Percentiles rank a stretch among this genome's conserved stretches.
Evolutionary conservation across 2,888 invertebrate species (phyloP).

Genomic region (Rapana venosa): DNA sequence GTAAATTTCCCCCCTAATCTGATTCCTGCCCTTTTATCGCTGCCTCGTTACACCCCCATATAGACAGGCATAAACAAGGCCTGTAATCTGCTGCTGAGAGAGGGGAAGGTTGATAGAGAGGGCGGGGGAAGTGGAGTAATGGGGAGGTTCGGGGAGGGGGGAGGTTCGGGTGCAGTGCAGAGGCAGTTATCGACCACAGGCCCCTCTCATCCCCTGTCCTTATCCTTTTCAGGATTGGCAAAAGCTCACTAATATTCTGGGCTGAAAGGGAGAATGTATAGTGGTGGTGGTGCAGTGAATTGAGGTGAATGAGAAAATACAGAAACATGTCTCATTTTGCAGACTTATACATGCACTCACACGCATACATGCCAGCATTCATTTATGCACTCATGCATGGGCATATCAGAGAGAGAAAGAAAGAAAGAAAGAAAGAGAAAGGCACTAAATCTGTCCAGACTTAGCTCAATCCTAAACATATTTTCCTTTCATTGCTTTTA

Average conservation of each 20-base stretch:
- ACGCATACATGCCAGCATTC: no score
- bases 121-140: neutral
- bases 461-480: no score
- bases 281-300: no score
- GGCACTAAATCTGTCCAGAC: no score
- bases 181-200: neutral
- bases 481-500: no score
- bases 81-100: slow-evolving; percentile 12
- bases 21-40: slow-evolving; percentile 40
- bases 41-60: slow-evolving; percentile 35
- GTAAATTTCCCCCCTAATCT: slow-evolving; percentile 41
- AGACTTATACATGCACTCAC: no score
- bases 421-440: neutral
- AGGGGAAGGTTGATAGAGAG: neutral
- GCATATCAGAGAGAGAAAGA: neutral
- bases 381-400: no score
- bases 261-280: no score
- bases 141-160: neutral
- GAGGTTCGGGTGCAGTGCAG: neutral
- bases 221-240: neutral
- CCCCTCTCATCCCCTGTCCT: neutral
- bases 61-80: slow-evolving; percentile 41
- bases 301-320: no score
- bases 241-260: no score
- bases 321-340: no score